These are phyloP conservation scores for Eupithecia tripunctaria DNA, from an alignment of 2,888 invertebrate genomes.

Conservation along the genomic window DNA sequence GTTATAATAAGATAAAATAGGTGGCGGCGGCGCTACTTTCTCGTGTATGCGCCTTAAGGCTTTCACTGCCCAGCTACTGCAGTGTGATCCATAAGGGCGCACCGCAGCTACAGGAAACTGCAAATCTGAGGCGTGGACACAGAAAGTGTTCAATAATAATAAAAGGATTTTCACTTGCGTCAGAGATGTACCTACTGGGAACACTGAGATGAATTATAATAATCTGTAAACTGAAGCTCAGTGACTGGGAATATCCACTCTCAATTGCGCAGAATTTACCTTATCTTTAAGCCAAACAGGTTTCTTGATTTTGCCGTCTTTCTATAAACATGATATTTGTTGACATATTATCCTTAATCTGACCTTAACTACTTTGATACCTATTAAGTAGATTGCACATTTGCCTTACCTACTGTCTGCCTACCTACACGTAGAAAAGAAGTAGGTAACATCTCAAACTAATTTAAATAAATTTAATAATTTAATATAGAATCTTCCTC, in stretches of 20 bases:
- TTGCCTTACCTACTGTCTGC: neutral
- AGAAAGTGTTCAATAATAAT: neutral
- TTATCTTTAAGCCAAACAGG: neutral
- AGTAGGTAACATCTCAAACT: neutral
- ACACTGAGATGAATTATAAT: too few species aligned
- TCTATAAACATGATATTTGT: slow-evolving; percentile 6
- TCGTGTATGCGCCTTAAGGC: too few species aligned
- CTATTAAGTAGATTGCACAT: neutral
- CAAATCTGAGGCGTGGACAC: too few species aligned
- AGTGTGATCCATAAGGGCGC: neutral
- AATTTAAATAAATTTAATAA: too few species aligned
- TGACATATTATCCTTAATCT: slow-evolving; percentile 18
- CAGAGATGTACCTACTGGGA: neutral
- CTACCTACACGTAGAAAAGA: neutral
- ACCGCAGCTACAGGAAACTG: neutral
- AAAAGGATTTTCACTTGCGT: neutral
- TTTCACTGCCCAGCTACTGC: neutral
- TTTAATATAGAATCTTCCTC: neutral
- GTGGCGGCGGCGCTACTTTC: too few species aligned
- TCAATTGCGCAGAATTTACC: neutral
- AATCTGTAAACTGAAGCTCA: neutral
- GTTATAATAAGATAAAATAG: too few species aligned
- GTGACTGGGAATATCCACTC: neutral
- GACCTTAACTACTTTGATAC: slow-evolving; percentile 13
- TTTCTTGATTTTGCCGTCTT: neutral